Evolutionary conservation across 2,888 invertebrate genomes (phyloP), one percentile per base, ranked within the genome.

Genomic region (Nymphalis c-album): DNA sequence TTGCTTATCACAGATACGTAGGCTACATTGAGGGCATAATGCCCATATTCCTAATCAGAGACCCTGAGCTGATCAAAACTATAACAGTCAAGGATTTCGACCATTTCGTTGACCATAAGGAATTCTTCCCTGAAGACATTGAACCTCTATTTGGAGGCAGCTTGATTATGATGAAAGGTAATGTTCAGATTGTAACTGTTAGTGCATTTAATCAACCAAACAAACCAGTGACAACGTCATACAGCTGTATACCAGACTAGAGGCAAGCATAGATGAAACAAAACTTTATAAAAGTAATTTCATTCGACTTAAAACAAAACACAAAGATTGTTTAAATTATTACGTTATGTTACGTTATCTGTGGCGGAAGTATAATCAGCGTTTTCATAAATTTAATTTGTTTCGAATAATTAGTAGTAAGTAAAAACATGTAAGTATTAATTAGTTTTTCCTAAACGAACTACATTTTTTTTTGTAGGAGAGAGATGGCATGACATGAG

Each of bases 51-150:
- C 69, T 94, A 46, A 80, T 94, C 17, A 83, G 91, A 1, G 94
- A 94, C 76, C 93, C 93, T 0, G 94, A 94, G 53, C 64, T 94
- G 17, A 84, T 94, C 3, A 94, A 93, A 71, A 80, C 80, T 55
- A 87, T 94, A 22, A 88, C 92, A 0, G 86, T 94, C 1, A 94
- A 94, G 74, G 93, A 94, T 70, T 94, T 94, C 50, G 94, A 94
- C 58, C 90, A 93, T 73, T 94, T 94, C 69, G 79, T 88, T 0
- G 92, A 94, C 61, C 93, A 93, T 70, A 82, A 83, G 47, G 73
- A 78, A 6, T 84, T 92, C 51, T 75, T 92, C 1, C 77, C 84
- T 26, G 81, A 78, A 1, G 84, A 90, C 0, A 69, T 84, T 0
- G 93, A 94, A 35, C 88, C 89, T 0, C 72, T 93, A 3, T 78